A percentile compares a stretch with the other conserved stretches of the same genome.
Evolutionary conservation across 2,113 vertebrate species (phyloP).

Genomic region (Sinocyclocheilus rhinocerous): DNA sequence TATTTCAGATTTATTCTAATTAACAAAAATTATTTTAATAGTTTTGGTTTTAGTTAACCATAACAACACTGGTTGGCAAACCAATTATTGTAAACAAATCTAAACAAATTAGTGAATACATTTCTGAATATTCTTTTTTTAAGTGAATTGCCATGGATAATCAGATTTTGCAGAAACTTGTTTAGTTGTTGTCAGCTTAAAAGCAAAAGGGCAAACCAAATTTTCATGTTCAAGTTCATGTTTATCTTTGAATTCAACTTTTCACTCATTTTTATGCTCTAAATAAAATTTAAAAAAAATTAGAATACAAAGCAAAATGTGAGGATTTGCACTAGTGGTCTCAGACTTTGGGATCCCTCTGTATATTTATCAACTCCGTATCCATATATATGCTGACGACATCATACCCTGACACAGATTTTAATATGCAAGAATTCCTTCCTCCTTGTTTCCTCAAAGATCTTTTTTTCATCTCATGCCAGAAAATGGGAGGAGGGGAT

Average conservation of each 20-base stretch:
- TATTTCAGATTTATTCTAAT: too few relatives aligned
- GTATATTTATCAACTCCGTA: slow-evolving; percentile 15
- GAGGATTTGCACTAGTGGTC: not conserved
- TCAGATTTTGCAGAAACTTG: not conserved
- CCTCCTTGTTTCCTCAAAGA: slow-evolving; percentile 27
- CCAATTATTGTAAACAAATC: not conserved
- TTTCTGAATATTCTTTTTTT: not conserved
- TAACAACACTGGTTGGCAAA: not conserved
- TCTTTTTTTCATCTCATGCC: slow-evolving; percentile 34
- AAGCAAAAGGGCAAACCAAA: not conserved
- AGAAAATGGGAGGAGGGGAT: slow-evolving; percentile 34
- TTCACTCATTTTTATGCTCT: not conserved
- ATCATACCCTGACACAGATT: slow-evolving; percentile 55
- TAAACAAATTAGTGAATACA: not conserved
- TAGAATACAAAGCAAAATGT: not conserved
- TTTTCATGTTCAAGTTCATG: not conserved
- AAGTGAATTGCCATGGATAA: not conserved
- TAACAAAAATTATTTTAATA: not conserved
- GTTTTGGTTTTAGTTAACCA: not conserved
- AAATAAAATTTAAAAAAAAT: too few relatives aligned
- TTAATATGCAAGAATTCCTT: slow-evolving; percentile 38
- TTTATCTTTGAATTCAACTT: not conserved
- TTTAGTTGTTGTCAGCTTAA: not conserved
- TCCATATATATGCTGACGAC: slow-evolving; percentile 41
- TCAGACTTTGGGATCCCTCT: slow-evolving; percentile 14